Evolutionary conservation across 2,888 invertebrate genomes (phyloP), one percentile per base, ranked within the genome.

Genomic region (Rosalia funebris): DNA sequence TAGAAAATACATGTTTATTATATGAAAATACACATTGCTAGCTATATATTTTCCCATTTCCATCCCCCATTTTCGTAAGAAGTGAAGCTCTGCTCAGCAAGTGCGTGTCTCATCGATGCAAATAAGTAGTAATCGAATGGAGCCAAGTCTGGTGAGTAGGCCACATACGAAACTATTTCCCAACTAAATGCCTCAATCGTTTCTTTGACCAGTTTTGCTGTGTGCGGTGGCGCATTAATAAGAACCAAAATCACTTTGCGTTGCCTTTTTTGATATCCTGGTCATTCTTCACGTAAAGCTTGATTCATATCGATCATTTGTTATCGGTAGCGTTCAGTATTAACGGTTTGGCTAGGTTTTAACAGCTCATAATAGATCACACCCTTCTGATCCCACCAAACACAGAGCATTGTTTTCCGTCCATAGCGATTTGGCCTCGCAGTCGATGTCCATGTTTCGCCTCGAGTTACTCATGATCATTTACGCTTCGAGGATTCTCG

Each of bases 311-410:
- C 9, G 14, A 41, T 41, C 15, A 41, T 14, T 41, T 10, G 15
- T 15, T 11, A 4, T 14, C 41, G 14, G 11, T 41, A 41, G 41
- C 4, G 17, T 3, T 2, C 20, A 11, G 46, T 20, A 46, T 16
- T 31, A 14, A 19, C 2, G 46, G n/a, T 16, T 46, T 46, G 19
- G 46, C n/a, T 17, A 16, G 31, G 20, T 20, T 31, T 46, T 10
- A 20, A 20, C 19, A 48, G 57, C 52, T 63, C 17, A 60, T 60
- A 60, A 42, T 60, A 65, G 2, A 66, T 45, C 9, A 65, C 59
- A 56, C 62, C 60, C 7, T 45, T 32, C 47, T 65, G 57, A 61
- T 62, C 63, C 61, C 62, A 64, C 56, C 60, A 68, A 59, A 68
- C 59, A 53, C 68, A 65, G 60, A 61, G 64, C 44, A 45, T 57